A percentile compares a stretch with the other conserved stretches of the same genome.
These are phyloP conservation scores for Propithecus deckenii DNA, from an alignment of 2,797 vertebrate species.

Conservation along the genomic window DNA sequence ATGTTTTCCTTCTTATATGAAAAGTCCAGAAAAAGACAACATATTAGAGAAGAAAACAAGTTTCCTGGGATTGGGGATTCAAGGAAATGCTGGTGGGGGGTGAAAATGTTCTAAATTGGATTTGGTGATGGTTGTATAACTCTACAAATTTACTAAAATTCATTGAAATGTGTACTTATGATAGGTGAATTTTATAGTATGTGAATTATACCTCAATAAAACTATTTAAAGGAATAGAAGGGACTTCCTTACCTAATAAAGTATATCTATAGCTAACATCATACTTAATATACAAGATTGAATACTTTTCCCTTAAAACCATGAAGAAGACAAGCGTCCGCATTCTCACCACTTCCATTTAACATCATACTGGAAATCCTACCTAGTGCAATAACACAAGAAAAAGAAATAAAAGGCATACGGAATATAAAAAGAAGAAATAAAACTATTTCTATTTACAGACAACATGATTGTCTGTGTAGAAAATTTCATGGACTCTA, in stretches of 20 bases:
- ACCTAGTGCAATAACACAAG: background rate
- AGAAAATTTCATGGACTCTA: background rate
- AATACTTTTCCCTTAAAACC: background rate
- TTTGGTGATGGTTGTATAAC: background rate
- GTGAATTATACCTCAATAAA: background rate
- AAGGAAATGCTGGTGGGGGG: background rate
- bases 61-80: background rate
- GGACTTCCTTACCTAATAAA: background rate
- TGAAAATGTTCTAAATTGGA: background rate
- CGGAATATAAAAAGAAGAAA: background rate
- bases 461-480: background rate
- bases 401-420: background rate
- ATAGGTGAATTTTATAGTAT: background rate
- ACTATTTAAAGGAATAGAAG: background rate
- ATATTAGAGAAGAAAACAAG: background rate
- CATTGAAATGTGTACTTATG: background rate
- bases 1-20: background rate
- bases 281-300: background rate
- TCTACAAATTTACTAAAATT: background rate
- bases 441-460: background rate
- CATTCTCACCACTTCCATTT: background rate
- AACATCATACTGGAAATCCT: background rate
- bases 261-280: background rate
- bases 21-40: background rate
- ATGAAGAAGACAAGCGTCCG: background rate